Evolutionary conservation across 2,113 vertebrate genomes (phyloP).

Genomic region (Mormyrus lacerda): DNA sequence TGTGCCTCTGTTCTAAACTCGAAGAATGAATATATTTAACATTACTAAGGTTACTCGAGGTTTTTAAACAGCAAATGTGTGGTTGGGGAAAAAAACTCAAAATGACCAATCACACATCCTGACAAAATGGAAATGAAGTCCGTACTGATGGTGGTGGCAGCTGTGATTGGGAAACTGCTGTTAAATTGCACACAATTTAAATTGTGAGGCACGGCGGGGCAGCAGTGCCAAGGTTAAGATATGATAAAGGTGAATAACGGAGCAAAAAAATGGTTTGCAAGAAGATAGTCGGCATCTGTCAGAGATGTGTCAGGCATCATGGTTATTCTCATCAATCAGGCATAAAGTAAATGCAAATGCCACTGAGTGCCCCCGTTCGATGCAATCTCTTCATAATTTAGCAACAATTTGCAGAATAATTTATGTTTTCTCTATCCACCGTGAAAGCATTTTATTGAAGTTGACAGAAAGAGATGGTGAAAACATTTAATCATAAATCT

Average conservation of each 20-base stretch:
- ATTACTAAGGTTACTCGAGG: background rate
- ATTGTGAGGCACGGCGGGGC: background rate
- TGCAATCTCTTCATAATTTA: constrained; percentile 16
- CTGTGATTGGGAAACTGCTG: background rate
- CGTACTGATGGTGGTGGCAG: background rate
- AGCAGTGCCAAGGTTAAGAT: background rate
- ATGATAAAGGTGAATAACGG: constrained; percentile 5
- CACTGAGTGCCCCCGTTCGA: background rate
- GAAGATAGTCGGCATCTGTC: background rate
- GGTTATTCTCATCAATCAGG: constrained; percentile 11
- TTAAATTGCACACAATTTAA: background rate
- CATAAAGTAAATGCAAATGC: constrained; percentile 11
- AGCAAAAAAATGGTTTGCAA: background rate
- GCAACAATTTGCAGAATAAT: background rate
- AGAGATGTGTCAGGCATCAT: background rate
- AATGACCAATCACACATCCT: background rate
- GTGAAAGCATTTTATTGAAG: background rate
- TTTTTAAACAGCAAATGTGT: background rate
- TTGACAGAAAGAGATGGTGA: background rate
- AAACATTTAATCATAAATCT: background rate
- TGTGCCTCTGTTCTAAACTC: background rate
- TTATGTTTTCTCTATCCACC: background rate
- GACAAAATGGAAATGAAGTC: background rate
- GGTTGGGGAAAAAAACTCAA: no score
- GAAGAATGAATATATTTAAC: background rate